Percentiles rank a stretch among this genome's conserved stretches.
These are phyloP conservation scores for Poecilobothrus nobilitatus DNA, from an alignment of 2,888 invertebrate species.

Conservation along the genomic window DNA sequence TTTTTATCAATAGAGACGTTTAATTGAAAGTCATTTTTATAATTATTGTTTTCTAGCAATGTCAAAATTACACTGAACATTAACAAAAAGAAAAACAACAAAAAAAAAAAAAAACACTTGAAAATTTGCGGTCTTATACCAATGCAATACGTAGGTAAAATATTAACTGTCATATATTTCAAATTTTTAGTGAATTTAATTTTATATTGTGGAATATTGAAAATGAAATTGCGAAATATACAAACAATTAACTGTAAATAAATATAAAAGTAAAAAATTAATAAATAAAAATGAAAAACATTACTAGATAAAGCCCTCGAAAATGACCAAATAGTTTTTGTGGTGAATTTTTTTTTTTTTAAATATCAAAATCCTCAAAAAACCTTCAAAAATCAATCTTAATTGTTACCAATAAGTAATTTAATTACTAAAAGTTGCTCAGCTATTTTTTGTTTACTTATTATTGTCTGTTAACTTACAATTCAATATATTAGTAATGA, in stretches of 20 bases:
- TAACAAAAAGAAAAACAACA: neutral
- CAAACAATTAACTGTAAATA: neutral
- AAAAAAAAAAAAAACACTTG: neutral
- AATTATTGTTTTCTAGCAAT: neutral
- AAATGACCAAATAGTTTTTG: neutral
- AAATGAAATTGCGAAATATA: neutral
- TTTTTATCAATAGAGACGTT: neutral
- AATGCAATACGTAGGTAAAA: no score
- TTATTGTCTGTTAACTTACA: neutral
- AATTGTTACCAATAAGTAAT: conserved; percentile 5
- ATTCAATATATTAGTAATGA: neutral
- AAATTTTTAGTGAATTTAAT: neutral
- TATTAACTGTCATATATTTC: neutral
- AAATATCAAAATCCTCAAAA: neutral
- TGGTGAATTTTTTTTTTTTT: neutral
- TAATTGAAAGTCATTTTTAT: neutral
- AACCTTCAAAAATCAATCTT: conserved; percentile 6
- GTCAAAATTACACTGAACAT: no score
- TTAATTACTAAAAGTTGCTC: neutral
- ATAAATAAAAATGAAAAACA: no score
- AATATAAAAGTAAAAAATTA: no score
- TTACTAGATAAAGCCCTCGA: neutral
- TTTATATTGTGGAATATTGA: neutral
- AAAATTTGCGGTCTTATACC: no score
- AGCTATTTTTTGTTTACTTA: neutral